A percentile compares a stretch with the other conserved stretches of the same genome.
Evolutionary conservation across 2,888 invertebrate genomes (phyloP).

Genomic region (Tricholauxania praeusta): DNA sequence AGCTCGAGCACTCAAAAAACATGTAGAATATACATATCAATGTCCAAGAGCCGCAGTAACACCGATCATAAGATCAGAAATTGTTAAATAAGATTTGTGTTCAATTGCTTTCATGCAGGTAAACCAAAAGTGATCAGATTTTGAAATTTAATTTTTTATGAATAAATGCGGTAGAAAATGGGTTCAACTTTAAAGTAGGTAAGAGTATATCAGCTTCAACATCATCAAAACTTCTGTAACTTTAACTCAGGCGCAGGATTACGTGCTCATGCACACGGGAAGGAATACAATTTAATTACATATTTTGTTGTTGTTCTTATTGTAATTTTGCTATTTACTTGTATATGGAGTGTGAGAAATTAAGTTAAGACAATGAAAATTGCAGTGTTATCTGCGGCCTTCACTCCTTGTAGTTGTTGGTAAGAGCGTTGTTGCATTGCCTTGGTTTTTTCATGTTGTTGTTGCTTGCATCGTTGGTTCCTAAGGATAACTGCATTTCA

Average conservation of each 20-base stretch:
- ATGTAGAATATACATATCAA: too few relatives aligned
- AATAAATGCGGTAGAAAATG: too few relatives aligned
- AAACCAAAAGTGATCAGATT: too few relatives aligned
- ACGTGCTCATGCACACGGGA: slow-evolving; percentile 19
- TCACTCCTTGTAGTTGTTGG: slow-evolving; percentile 1
- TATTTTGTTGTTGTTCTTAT: slow-evolving; percentile 4
- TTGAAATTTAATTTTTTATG: too few relatives aligned
- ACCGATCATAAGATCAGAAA: too few relatives aligned
- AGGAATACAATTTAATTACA: slow-evolving; percentile 30
- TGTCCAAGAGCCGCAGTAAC: too few relatives aligned
- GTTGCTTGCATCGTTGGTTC: background rate
- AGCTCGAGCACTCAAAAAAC: too few relatives aligned
- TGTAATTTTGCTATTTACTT: background rate
- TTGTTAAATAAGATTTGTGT: too few relatives aligned
- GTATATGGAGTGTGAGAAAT: slow-evolving; percentile 8
- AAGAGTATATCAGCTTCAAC: too few relatives aligned
- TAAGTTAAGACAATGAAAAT: slow-evolving; percentile 23
- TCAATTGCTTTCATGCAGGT: too few relatives aligned
- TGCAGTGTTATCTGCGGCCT: slow-evolving; percentile 19
- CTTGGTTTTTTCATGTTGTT: background rate
- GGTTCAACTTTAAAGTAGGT: too few relatives aligned
- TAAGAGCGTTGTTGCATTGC: background rate
- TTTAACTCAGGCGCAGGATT: background rate
- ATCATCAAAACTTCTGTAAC: background rate
- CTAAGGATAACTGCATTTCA: too few relatives aligned